Percentiles rank a stretch among this genome's conserved stretches.
phyloP scores from a whole-genome alignment of 1,140 invertebrate species.

The Drosophila miranda region DNA sequence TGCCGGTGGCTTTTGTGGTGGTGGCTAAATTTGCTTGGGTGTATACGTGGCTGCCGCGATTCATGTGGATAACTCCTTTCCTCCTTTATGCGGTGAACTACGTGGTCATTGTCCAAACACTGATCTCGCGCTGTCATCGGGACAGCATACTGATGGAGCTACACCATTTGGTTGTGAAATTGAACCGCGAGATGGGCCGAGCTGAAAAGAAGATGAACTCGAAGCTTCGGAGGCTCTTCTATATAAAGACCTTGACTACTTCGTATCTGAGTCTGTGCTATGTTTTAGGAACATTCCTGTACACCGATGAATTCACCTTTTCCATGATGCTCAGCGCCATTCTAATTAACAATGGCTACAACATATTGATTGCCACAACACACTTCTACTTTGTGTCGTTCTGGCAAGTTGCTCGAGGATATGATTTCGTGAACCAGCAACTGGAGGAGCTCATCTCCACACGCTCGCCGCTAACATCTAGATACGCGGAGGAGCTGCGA shows the following conservation, averaged over 20 bases:
- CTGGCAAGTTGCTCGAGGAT: slow-evolving; percentile 47
- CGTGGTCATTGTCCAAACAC: slow-evolving; percentile 5
- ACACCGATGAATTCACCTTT: no score
- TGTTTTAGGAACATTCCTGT: not conserved
- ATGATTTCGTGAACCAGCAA: slow-evolving; percentile 30
- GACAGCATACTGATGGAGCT: slow-evolving; percentile 18
- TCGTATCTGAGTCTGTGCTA: not conserved
- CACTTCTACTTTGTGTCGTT: slow-evolving; percentile 45
- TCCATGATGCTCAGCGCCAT: not conserved
- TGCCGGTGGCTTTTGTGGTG: slow-evolving; percentile 19
- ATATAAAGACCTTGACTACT: not conserved
- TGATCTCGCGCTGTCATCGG: slow-evolving; percentile 6
- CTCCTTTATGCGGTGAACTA: slow-evolving; percentile 9
- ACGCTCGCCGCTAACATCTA: no score
- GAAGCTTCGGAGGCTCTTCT: slow-evolving; percentile 1
- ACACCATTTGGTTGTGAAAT: not conserved
- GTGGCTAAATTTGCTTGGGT: not conserved
- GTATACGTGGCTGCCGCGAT: slow-evolving; percentile 19
- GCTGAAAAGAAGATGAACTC: not conserved
- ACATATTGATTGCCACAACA: slow-evolving; percentile 19
- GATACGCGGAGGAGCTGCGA: slow-evolving; percentile 15
- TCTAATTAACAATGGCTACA: slow-evolving; percentile 5
- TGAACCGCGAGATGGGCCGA: slow-evolving; percentile 2
- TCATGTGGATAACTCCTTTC: not conserved
- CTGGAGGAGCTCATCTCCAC: slow-evolving; percentile 13